Evolutionary conservation across 1,140 invertebrate genomes (phyloP).

Genomic region (Sarcophaga peregrina): DNA sequence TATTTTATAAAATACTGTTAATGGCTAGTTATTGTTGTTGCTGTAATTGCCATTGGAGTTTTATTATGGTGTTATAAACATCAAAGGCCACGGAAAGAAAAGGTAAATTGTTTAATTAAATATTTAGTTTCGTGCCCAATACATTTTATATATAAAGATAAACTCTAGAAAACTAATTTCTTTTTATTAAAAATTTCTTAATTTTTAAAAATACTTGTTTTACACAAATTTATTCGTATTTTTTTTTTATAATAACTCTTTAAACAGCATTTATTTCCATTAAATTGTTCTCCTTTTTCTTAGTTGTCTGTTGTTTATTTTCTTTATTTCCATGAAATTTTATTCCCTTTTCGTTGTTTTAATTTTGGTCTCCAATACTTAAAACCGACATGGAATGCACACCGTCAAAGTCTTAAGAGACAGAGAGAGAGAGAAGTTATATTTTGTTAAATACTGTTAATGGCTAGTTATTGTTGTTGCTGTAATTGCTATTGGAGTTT

Average conservation of each 20-base stretch:
- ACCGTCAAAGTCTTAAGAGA: too few relatives aligned
- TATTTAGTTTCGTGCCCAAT: not conserved
- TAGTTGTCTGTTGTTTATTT: not conserved
- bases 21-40: not conserved
- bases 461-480: not conserved
- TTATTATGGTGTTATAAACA: not conserved
- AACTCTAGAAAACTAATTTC: not conserved
- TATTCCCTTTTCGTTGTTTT: not conserved
- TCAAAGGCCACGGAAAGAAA: not conserved
- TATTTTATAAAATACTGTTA: not conserved
- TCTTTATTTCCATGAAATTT: not conserved
- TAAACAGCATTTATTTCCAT: not conserved
- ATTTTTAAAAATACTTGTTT: too few relatives aligned
- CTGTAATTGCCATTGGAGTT: not conserved
- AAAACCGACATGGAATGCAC: too few relatives aligned
- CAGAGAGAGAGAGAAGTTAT: too few relatives aligned
- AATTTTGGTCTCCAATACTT: not conserved
- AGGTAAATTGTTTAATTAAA: not conserved
- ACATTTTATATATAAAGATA: not conserved
- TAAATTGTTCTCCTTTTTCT: not conserved
- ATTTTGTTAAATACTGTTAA: not conserved
- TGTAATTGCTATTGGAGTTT: not conserved
- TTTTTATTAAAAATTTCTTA: not conserved
- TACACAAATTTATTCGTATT: not conserved
- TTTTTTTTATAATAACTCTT: not conserved